phyloP scores from a whole-genome alignment of 1,140 invertebrate species.

The Meloidogyne chitwoodi region DNA sequence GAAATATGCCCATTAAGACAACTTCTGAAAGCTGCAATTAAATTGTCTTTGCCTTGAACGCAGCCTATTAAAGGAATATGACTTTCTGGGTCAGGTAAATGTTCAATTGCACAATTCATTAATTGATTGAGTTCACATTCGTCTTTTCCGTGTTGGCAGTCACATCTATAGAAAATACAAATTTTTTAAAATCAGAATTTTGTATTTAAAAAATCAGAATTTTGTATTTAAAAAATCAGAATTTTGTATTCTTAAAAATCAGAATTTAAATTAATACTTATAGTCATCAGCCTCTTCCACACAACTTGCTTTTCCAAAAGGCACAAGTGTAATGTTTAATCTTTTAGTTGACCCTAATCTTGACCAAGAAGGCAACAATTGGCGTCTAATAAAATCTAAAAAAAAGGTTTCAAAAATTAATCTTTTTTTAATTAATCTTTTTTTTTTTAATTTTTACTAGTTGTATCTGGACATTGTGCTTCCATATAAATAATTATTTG shows the following conservation, averaged over 20 bases:
- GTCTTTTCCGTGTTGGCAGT: conserved; percentile 53
- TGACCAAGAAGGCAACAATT: conserved; percentile 51
- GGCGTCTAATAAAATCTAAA: conserved; percentile 45
- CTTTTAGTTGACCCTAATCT: conserved; percentile 34
- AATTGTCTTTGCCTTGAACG: conserved; percentile 43
- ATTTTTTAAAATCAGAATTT: background rate
- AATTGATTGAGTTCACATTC: conserved; percentile 56
- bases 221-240: background rate
- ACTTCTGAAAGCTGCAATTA: conserved; percentile 33
- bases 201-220: conserved; percentile 1
- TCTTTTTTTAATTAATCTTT: background rate
- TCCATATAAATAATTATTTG: conserved; percentile 28
- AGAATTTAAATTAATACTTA: conserved; percentile 27
- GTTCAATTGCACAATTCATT: conserved; percentile 59
- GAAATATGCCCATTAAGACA: conserved; percentile 30
- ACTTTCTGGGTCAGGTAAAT: conserved; percentile 32
- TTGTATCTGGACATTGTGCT: conserved; percentile 58
- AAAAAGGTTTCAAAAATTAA: background rate
- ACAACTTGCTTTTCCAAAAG: conserved; percentile 59
- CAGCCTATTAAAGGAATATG: conserved; percentile 51
- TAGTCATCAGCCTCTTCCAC: conserved; percentile 43
- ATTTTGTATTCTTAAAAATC: background rate
- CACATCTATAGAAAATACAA: conserved; percentile 37
- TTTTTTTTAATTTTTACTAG: background rate
- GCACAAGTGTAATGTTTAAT: conserved; percentile 50